Base-by-base conservation (phyloP, 2,888 invertebrate species). In the Clivina fossor region DNA sequence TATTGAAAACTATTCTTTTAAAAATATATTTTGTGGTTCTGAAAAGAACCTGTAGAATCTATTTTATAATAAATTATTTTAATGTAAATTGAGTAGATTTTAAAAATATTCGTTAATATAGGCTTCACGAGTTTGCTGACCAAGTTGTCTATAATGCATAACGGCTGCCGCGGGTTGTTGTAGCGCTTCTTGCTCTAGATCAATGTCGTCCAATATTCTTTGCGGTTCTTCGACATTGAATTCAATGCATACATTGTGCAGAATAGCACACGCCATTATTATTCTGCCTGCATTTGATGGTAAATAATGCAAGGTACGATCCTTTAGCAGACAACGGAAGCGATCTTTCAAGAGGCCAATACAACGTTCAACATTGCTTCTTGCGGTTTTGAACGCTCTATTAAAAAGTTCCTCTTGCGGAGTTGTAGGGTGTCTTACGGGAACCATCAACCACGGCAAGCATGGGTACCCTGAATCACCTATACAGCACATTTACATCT, bases 321-420 rank as follows among this genome's bases (percentile, higher is more conserved):
- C 15, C 37, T 37, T 37, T 15, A 37, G 9, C 13, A 37, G 37
- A 16, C 37, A 37, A 47, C 63, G 20, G 43, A 60, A 62, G 37
- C 58, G 50, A 26, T 58, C 59, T 57, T 63, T 63, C 28, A 63
- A 38, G 16, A 59, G 35, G 5, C 59, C 60, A 51, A 63, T 60
- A 5, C 60, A 30, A 59, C 62, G 50, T 55, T 63, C 62, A 11
- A 61, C 57, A 26, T 46, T 26, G 30, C 60, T 56, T 54, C 60
- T 43, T 11, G 51, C 33, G 4, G 59, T 41, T 4, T 54, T 61
- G 35, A 57, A 60, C 44, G 38, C 46, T 33, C 51, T 54, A 49
- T 63, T 63, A 56, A 61, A 61, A 26, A 13, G 16, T 41, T 49
- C 47, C 40, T 63, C 54, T 13, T 61, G 35, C 20, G 2, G 20